Evolutionary conservation across 2,888 invertebrate species (phyloP).

Genomic region (Brachyopa scutellaris): DNA sequence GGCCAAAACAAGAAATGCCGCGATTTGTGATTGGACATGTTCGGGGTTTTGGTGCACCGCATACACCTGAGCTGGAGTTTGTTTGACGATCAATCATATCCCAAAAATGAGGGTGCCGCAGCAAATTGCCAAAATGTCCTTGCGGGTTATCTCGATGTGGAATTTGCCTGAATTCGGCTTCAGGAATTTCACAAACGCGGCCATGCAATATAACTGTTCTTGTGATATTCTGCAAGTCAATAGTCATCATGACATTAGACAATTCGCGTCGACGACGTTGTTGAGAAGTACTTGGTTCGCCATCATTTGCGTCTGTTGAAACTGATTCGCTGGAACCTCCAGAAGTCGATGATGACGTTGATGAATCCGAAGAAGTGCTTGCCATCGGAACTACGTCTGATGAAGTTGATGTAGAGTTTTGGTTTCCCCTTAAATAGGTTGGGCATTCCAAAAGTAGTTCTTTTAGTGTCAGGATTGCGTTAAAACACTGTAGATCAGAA

Average conservation of each 20-base stretch:
- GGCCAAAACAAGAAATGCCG: slow-evolving; percentile 80
- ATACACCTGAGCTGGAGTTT: slow-evolving; percentile 18
- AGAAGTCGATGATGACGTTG: slow-evolving; percentile 12
- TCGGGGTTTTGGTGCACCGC: slow-evolving; percentile 16
- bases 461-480: slow-evolving; percentile 82
- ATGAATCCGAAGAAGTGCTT: slow-evolving; percentile 12
- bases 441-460: slow-evolving; percentile 83
- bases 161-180: slow-evolving; percentile 32
- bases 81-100: slow-evolving; percentile 77
- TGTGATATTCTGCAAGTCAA: slow-evolving; percentile 37
- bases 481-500: slow-evolving; percentile 84
- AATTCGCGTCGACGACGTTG: neutral
- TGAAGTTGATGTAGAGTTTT: neutral
- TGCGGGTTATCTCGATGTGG: slow-evolving; percentile 39
- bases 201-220: slow-evolving; percentile 35
- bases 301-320: neutral
- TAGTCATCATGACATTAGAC: slow-evolving; percentile 25
- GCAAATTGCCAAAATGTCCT: slow-evolving; percentile 76
- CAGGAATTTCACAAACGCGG: slow-evolving; percentile 28
- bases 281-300: slow-evolving; percentile 3
- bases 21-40: slow-evolving; percentile 78
- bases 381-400: neutral
- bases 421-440: slow-evolving; percentile 30
- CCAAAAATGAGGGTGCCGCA: slow-evolving; percentile 79
- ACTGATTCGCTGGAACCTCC: neutral